Base-by-base conservation (phyloP, 2,888 invertebrate genomes). In the Ligdia adustata region DNA sequence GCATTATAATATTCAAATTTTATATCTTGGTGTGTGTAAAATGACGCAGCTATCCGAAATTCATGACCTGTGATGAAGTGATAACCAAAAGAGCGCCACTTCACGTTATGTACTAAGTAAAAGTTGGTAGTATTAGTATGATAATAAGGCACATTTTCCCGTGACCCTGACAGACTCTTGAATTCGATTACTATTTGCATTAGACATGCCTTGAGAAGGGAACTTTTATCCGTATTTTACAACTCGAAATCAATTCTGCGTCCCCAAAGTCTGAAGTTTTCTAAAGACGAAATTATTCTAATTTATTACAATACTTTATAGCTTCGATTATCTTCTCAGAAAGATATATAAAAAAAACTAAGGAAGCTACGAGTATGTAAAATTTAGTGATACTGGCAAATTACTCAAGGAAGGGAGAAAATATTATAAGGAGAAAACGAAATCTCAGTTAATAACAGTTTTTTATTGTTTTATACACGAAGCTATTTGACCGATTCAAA, bases 171-270 rank as follows among this genome's bases (percentile, higher is more conserved):
- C 3, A 6, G 0, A 3, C 9, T 28, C 14, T 11, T 32, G 26
- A 15, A n/a, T 20, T 33, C 39, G 12, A 50, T 44, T 29, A 39
- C 29, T 40, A 52, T 57, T 57, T 52, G 40, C 55, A 50, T 55
- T 39, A 35, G 38, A 28, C 39, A 52, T 39, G 31, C 26, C 39
- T 43, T 31, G 15, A 4, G 32, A 37, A 32, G 9, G n/a, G 44
- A 52, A 37, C 33, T 51, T 57, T 48, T 7, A 13, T 9, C 4
- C 20, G 49, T 49, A 46, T 51, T 53, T 57, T 48, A 43, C 32
- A 37, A 49, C 26, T 55, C 42, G 4, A 24, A 44, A 50, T 33
- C 42, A 45, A 29, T 57, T 46, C 31, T 40, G 46, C 18, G 28
- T 52, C 42, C 39, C 35, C 22, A n/a, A 31, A 33, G 24, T 11